Percentiles rank a stretch among this genome's conserved stretches.
phyloP scores from a whole-genome alignment of 2,113 vertebrate species.

The Hypomesus transpacificus region DNA sequence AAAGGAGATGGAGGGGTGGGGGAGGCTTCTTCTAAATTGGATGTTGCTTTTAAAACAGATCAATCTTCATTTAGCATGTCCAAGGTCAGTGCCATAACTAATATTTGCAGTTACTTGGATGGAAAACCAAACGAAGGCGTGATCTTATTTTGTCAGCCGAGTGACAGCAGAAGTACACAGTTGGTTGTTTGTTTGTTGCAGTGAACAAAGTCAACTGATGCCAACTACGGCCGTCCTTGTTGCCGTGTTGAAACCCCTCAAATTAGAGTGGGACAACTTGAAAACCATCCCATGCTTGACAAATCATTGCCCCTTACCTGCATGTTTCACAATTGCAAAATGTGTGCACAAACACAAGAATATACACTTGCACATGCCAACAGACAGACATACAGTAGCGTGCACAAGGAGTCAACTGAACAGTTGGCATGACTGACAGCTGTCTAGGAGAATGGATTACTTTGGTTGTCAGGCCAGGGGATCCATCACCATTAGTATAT shows the following conservation, averaged over 20 bases:
- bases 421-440: conserved; percentile 40
- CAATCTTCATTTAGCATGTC: conserved; percentile 38
- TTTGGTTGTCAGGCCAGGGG: conserved; percentile 24
- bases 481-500: conserved; percentile 46
- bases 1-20: not conserved
- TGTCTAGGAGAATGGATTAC: conserved; percentile 43
- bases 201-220: too few relatives aligned
- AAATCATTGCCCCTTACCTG: not conserved
- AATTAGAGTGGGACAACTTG: too few relatives aligned
- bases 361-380: not conserved
- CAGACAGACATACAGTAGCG: not conserved
- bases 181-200: conserved; percentile 15
- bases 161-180: conserved; percentile 6
- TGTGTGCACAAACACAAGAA: not conserved
- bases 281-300: not conserved
- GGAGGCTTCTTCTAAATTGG: conserved; percentile 23
- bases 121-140: conserved; percentile 31
- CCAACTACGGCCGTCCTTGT: too few relatives aligned
- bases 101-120: conserved; percentile 35
- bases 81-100: conserved; percentile 31
- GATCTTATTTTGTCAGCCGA: conserved; percentile 17
- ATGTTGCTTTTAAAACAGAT: conserved; percentile 36
- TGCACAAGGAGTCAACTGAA: not conserved
- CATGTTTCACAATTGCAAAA: too few relatives aligned
- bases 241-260: too few relatives aligned